Evolutionary conservation across 2,797 vertebrate genomes (phyloP), one percentile per base, ranked within the genome.

Genomic region (Spinus pinus): DNA sequence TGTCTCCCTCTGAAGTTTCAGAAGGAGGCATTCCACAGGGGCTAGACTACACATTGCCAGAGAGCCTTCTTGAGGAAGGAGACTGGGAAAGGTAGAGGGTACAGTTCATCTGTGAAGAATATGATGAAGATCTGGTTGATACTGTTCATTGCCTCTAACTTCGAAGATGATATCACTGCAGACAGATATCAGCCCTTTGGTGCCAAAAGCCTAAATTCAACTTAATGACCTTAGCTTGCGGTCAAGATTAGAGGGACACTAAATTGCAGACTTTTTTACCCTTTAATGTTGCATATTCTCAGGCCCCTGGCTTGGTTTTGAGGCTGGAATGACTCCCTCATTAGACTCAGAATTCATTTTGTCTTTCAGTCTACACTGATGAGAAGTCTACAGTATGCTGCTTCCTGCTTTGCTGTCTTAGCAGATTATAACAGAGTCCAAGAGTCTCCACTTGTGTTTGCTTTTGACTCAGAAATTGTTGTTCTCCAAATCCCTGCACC

Each of bases 151-250:
- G 69, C 41, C 61, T 84, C 44, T 21, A 7, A 49, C 21, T 79
- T 65, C 53, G 74, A 37, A 64, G 70, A 73, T 54, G 12, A 1
- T 49, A 67, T 60, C 62, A 57, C 14, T 79, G 28, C 58, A 79
- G 85, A 84, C 62, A 85, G 46, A 7, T 75, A 85, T 27, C 58
- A 93, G 74, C 30, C 42, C 54, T 61, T 87, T 2, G 12, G 60
- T 91, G 72, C 79, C 71, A 69, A 65, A 90, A 87, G 50, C 58
- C 82, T 42, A 72, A 85, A 96, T 69, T 94, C 72, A 82, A 46
- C 15, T 75, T 90, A 67, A 72, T 46, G 75, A 75, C 39, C 37
- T 96, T 75, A 75, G 54, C 54, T 61, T 93, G 71, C 1, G 0
- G 42, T 53, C 27, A 75, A 67, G 71, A 64, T 75, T 65, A 75